Evolutionary conservation across 2,888 invertebrate species (phyloP).

Genomic region (Hypolimnas misippus): DNA sequence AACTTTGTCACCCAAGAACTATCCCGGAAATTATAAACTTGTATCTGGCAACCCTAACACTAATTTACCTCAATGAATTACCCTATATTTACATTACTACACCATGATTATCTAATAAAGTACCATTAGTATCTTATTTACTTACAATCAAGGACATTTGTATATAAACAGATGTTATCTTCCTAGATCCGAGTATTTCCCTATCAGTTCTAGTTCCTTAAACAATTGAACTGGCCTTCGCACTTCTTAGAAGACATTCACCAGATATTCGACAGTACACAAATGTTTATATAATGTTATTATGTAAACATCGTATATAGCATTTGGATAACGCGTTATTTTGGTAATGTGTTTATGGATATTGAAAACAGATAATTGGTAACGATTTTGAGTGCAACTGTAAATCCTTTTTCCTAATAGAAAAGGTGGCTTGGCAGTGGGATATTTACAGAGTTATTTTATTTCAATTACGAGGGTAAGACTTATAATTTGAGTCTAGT

Average conservation of each 20-base stretch:
- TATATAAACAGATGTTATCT: constrained; percentile 10
- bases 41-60: too few relatives aligned
- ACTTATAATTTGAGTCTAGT: too few relatives aligned
- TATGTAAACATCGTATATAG: constrained; percentile 10
- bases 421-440: too few relatives aligned
- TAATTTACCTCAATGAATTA: too few relatives aligned
- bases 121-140: neutral
- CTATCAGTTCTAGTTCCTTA: constrained; percentile 23
- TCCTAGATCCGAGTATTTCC: constrained; percentile 31
- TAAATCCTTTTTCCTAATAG: too few relatives aligned
- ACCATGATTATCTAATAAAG: neutral
- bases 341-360: neutral
- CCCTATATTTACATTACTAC: too few relatives aligned
- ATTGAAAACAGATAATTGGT: neutral
- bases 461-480: too few relatives aligned
- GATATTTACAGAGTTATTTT: too few relatives aligned
- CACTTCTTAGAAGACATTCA: constrained; percentile 36
- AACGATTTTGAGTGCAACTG: too few relatives aligned
- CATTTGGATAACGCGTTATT: neutral
- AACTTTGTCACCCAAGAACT: too few relatives aligned
- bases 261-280: constrained; percentile 21
- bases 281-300: constrained; percentile 16
- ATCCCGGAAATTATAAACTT: too few relatives aligned
- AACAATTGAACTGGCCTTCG: constrained; percentile 28
- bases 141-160: constrained; percentile 5